Evolutionary conservation across 2,888 invertebrate genomes (phyloP), one percentile per base, ranked within the genome.

Genomic region (Heteromurus nitidus): DNA sequence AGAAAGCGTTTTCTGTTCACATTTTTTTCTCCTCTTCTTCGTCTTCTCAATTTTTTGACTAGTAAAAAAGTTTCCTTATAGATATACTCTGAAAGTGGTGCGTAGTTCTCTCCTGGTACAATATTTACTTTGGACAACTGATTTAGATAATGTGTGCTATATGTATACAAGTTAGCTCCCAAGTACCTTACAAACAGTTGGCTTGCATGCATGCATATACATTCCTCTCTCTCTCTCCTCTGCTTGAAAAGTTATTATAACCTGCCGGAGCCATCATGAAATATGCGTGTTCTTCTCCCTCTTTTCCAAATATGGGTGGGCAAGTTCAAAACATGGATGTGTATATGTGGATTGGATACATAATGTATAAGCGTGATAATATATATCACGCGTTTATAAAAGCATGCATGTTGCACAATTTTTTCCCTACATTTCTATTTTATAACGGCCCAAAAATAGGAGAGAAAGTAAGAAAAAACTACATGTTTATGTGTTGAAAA

Each of bases 111-210:
- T 36, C 36, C 13, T 20, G 28, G 44, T 24, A 68, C 28, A 68
- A 62, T 73, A 47, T 62, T 73, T 73, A 62, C 72, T 73, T 62
- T 73, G 62, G 47, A 58, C 42, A 70, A 73, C 24, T 47, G 73
- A 73, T 73, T 73, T 44, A 70, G 24, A 28, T 58, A 58, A 72
- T 60, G 60, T 72, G 72, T 36, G 24, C 30, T 7, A 20, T 24
- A 24, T 62, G 22, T 44, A n/a, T n/a, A n/a, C n/a, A n/a, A n/a
- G n/a, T n/a, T n/a, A n/a, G n/a, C n/a, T n/a, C n/a, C n/a, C n/a
- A n/a, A n/a, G n/a, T n/a, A n/a, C n/a, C n/a, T n/a, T n/a, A n/a
- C n/a, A n/a, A n/a, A n/a, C n/a, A n/a, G n/a, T n/a, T n/a, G n/a
- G n/a, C n/a, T n/a, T n/a, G n/a, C n/a, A n/a, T n/a, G 36, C 36